Conservation (phyloP, 2,113 vertebrate genomes). For the Cochlearius cochlearius region DNA sequence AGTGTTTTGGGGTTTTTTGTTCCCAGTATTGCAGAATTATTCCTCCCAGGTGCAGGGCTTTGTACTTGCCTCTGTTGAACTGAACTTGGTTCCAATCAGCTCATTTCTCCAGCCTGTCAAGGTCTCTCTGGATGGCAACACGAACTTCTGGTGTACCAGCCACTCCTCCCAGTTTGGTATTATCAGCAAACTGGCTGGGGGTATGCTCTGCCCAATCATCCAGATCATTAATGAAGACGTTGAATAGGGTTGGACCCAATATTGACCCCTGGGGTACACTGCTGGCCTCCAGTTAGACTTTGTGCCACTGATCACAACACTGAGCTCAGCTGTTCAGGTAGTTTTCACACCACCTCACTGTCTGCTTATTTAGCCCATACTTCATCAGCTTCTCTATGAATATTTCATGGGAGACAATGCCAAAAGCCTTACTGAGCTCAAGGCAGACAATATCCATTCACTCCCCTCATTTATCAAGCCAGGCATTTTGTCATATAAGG, state of each 20-base stretch:
- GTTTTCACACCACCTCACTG: neutral
- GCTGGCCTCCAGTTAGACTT: neutral
- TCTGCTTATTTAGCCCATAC: neutral
- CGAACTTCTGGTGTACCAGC: neutral
- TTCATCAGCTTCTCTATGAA: neutral
- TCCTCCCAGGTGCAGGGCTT: neutral
- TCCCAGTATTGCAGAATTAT: neutral
- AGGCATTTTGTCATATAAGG: neutral
- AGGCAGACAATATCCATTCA: neutral
- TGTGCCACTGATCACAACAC: neutral
- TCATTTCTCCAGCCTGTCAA: neutral
- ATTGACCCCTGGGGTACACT: neutral
- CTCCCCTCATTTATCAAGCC: neutral
- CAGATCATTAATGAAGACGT: neutral
- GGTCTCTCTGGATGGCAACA: neutral
- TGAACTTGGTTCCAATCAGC: neutral
- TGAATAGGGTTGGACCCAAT: neutral
- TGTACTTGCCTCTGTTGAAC: neutral
- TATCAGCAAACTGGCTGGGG: neutral
- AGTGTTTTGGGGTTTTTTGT: neutral
- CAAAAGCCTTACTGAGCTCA: neutral
- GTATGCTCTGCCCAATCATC: neutral
- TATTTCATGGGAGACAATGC: neutral
- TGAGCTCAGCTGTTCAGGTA: neutral
- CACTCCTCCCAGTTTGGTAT: neutral